Evolutionary conservation across 2,797 vertebrate genomes (phyloP).

Genomic region (Halcyon chelicuti): DNA sequence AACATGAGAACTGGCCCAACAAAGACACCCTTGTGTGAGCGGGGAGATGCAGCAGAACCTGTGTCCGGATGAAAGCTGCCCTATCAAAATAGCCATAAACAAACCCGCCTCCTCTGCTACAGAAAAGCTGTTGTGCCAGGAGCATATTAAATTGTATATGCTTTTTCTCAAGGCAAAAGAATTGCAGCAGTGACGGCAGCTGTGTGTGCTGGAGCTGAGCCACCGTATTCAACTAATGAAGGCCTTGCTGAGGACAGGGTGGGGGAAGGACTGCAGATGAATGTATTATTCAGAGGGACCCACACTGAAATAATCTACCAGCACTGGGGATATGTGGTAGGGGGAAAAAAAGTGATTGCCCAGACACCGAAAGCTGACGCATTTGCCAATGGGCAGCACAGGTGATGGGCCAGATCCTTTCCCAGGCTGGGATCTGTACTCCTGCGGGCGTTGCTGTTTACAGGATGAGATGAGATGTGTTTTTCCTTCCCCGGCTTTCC

Average conservation of each 20-base stretch:
- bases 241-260: slow-evolving; percentile 43
- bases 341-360: background rate
- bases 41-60: slow-evolving; percentile 51
- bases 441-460: fast-evolving
- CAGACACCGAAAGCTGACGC: fast-evolving
- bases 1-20: background rate
- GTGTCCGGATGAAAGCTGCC: slow-evolving; percentile 59
- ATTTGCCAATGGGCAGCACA: background rate
- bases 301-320: background rate
- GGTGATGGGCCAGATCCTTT: background rate
- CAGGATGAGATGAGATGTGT: background rate
- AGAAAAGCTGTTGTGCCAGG: slow-evolving; percentile 66
- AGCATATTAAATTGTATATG: slow-evolving; percentile 77
- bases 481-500: background rate
- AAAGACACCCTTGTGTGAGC: background rate
- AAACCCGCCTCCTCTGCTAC: slow-evolving; percentile 61
- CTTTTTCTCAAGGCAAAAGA: slow-evolving; percentile 73
- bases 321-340: background rate
- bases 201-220: slow-evolving; percentile 69
- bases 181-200: slow-evolving; percentile 71
- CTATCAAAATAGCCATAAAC: slow-evolving; percentile 68
- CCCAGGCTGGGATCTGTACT: background rate
- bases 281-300: slow-evolving; percentile 63
- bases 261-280: slow-evolving; percentile 56
- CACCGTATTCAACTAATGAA: slow-evolving; percentile 22